Evolutionary conservation across 1,140 invertebrate species (phyloP), one percentile per base, ranked within the genome.

Genomic region (Drosophila eugracilis): DNA sequence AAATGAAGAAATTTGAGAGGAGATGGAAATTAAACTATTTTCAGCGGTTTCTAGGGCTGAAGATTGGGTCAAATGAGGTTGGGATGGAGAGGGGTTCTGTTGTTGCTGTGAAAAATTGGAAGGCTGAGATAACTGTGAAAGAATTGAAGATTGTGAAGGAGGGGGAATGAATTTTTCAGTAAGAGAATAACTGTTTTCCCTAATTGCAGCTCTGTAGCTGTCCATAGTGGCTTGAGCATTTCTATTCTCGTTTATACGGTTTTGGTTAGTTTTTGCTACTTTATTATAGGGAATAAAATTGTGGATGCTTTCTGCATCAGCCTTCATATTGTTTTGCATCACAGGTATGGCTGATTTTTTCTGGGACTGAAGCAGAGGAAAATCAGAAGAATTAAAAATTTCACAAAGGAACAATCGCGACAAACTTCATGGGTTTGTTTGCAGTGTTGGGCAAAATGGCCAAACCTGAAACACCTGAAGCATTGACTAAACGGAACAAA

Each of bases 111-210:
- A 14, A 34, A 34, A 34, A 34, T 34, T 34, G n/a, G 32, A 34
- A 34, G 32, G 6, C n/a, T 34, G 32, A 34, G 32, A 34, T 34
- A 34, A 34, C 32, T 34, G 32, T 34, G 32, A 34, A 14, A 34
- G 14, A 34, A 34, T 34, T 3, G n/a, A 14, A 34, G 32, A 34
- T 34, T 34, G 32, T 3, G 32, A 34, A n/a, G 32, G n/a, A 34
- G n/a, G 32, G 14, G 32, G 5, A 34, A 34, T 34, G 32, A 14
- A 14, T 34, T 34, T 34, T 34, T 34, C 32, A 34, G 4, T 34
- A 34, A 32, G 30, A 32, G 30, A 32, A 32, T 32, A 32, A 32
- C 30, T 32, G 30, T 32, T 32, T 32, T 32, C 30, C n/a, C 30
- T 32, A 32, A 32, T 32, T 32, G 30, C 30, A n/a, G 30, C 10